These are phyloP conservation scores for Campylomormyrus numenius DNA, from an alignment of 2,113 vertebrate genomes.

Conservation along the genomic window DNA sequence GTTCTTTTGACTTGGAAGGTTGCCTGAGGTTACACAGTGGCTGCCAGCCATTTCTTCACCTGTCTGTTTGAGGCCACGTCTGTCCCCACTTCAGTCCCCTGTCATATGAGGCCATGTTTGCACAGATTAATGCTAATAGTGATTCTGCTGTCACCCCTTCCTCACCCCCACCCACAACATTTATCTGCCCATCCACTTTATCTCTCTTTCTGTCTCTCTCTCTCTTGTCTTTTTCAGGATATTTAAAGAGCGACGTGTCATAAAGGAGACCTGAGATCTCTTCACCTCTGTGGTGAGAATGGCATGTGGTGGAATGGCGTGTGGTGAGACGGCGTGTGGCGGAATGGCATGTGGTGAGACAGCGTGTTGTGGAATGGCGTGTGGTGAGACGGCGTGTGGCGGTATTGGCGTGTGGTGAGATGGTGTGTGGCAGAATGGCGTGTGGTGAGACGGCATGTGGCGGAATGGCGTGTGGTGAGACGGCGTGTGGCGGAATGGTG, in stretches of 20 bases:
- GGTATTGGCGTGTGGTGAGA: too few species aligned
- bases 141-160: not conserved
- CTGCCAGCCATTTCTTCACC: not conserved
- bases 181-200: not conserved
- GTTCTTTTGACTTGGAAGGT: not conserved
- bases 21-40: not conserved
- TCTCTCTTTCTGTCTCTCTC: not conserved
- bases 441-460: too few species aligned
- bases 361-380: too few species aligned
- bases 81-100: not conserved
- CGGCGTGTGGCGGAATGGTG: too few species aligned
- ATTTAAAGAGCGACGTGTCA: not conserved
- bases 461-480: too few species aligned
- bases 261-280: not conserved
- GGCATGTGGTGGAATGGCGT: not conserved
- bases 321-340: not conserved
- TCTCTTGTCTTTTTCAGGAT: not conserved
- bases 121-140: not conserved
- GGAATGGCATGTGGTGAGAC: too few species aligned
- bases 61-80: not conserved
- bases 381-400: too few species aligned
- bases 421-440: too few species aligned
- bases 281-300: not conserved
- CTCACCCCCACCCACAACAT: not conserved
- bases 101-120: not conserved